Evolutionary conservation across 2,888 invertebrate genomes (phyloP), one percentile per base, ranked within the genome.

Genomic region (Rotaria magnacalcarata): DNA sequence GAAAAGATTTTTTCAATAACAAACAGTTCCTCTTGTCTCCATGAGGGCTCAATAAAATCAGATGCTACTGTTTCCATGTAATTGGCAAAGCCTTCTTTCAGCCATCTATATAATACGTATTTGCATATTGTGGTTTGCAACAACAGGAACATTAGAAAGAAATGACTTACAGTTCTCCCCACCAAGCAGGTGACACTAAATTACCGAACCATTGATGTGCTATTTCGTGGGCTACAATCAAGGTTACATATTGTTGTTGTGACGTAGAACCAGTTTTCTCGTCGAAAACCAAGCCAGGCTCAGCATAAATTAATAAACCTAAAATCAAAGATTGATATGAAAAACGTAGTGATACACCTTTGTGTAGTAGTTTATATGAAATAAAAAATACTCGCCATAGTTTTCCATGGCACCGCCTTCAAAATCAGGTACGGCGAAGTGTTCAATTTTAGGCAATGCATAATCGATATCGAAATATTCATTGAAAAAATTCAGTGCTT

Each of bases 61-160:
- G 96, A 95, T 92, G 97, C 96, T 8, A 97, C 93, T 90, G 95
- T 97, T 91, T 97, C 96, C 84, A 96, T 95, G 93, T 97, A 98
- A 0, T 96, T 95, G 0, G 97, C 97, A 91, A 96, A 96, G 24
- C 93, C 92, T 89, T 96, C 96, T 89, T 90, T 89, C 67, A 95
- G 90, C 87, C 87, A 87, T 50, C 50, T 50, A 50, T 50, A 50
- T 50, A 14, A 11, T 50, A 58, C n/a, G 24, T 58, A 58, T 34
- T 34, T 58, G n/a, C 58, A n/a, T 6, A 24, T 3, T n/a, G 24
- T 8, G n/a, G 21, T 7, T 24, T 5, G n/a, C 6, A 58, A n/a
- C 8, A n/a, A 58, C 19, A n/a, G 56, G n/a, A 24, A 24, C 7
- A 58, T 11, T 11, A 24, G 58, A 58, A 10, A 58, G 8, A 8